Conservation (phyloP, 2,113 vertebrate genomes). For the Pyxicephalus adspersus region DNA sequence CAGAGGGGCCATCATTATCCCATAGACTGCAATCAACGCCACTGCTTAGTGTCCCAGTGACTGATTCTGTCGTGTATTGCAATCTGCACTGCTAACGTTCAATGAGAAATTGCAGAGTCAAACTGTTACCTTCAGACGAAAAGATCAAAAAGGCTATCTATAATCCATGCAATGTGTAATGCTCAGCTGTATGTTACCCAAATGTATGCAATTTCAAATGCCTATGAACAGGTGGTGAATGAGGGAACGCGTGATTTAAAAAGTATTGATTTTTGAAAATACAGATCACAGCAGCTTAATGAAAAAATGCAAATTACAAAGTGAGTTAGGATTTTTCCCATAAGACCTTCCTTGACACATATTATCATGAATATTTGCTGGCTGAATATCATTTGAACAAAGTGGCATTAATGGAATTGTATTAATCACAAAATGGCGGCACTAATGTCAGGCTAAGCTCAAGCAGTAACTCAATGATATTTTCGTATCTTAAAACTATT, state of each 20-base stretch:
- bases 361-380: slow-evolving; percentile 30
- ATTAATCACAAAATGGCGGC: neutral
- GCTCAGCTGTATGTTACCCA: slow-evolving; percentile 2
- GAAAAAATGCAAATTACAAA: slow-evolving; percentile 49
- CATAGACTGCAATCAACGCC: neutral
- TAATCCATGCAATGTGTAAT: slow-evolving; percentile 7
- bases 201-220: slow-evolving; percentile 24
- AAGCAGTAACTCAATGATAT: too few species aligned
- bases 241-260: slow-evolving; percentile 33
- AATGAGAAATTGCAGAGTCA: neutral
- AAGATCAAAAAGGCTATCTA: slow-evolving; percentile 5
- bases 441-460: neutral
- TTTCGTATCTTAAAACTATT: too few species aligned
- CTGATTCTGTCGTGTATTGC: neutral
- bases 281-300: slow-evolving; percentile 37
- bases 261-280: slow-evolving; percentile 45
- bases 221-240: slow-evolving; percentile 40
- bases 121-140: slow-evolving; percentile 2
- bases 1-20: neutral
- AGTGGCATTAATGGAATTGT: neutral
- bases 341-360: slow-evolving; percentile 4
- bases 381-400: slow-evolving; percentile 14
- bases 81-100: neutral
- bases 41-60: neutral
- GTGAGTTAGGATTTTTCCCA: slow-evolving; percentile 29